Conservation (phyloP, 2,113 vertebrate species). For the Paralichthys olivaceus region DNA sequence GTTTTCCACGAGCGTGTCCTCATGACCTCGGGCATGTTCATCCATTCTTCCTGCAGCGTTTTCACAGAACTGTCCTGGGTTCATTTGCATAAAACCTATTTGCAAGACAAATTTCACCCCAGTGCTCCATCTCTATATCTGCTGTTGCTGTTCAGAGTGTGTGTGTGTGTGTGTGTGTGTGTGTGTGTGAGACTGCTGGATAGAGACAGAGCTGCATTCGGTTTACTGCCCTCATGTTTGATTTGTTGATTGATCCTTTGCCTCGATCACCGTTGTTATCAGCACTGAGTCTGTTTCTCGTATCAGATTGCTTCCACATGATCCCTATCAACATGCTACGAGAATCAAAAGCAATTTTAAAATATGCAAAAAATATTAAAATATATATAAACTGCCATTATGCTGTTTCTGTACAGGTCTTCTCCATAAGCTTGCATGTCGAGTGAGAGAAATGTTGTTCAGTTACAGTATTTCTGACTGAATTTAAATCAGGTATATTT, state of each 20-base stretch:
- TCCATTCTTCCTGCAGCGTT: slow-evolving; percentile 29
- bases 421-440: too few species aligned
- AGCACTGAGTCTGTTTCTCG: neutral
- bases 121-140: slow-evolving; percentile 25
- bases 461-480: too few species aligned
- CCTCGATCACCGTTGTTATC: neutral
- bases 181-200: slow-evolving; percentile 6
- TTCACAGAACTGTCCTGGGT: slow-evolving; percentile 33
- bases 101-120: slow-evolving; percentile 87
- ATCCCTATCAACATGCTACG: too few species aligned
- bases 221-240: neutral
- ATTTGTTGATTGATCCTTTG: slow-evolving; percentile 16
- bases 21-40: slow-evolving; percentile 39
- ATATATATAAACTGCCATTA: neutral
- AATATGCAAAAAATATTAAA: too few species aligned
- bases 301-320: too few species aligned
- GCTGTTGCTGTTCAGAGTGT: slow-evolving; percentile 5
- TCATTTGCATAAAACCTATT: slow-evolving; percentile 89
- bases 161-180: slow-evolving; percentile 16
- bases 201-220: neutral
- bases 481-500: neutral
- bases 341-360: neutral
- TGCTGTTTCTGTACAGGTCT: neutral
- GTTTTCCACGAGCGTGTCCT: slow-evolving; percentile 25
- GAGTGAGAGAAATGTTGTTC: too few species aligned